Evolutionary conservation across 1,140 invertebrate genomes (phyloP).

Genomic region (Trichomalopsis sarcophagae): DNA sequence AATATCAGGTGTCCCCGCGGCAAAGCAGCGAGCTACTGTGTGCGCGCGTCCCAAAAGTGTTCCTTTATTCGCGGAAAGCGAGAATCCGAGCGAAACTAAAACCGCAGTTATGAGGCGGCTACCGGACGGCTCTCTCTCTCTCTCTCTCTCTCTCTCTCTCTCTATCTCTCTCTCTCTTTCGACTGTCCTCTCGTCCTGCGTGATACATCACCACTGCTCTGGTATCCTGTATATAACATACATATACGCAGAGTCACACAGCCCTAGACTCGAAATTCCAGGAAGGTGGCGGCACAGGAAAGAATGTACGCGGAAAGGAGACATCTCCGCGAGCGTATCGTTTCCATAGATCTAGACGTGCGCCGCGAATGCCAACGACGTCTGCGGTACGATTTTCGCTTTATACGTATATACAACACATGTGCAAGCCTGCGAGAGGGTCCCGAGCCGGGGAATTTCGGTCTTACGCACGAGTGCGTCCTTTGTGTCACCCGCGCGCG

Average conservation of each 20-base stretch:
- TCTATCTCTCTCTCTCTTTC: too few relatives aligned
- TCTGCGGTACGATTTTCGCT: constrained; percentile 3
- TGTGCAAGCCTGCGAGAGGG: background rate
- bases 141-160: background rate
- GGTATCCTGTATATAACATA: background rate
- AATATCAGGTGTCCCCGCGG: constrained; percentile 30
- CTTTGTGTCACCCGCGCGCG: constrained; percentile 43
- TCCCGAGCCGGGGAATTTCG: constrained; percentile 29
- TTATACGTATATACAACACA: background rate
- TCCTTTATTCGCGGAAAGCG: background rate
- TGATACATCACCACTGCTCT: constrained; percentile 18
- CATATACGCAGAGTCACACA: background rate
- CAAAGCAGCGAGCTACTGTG: constrained; percentile 5
- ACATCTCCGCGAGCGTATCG: constrained; percentile 31
- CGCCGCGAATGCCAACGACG: constrained; percentile 1
- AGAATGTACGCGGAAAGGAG: background rate
- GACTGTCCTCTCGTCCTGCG: too few relatives aligned
- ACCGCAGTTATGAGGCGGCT: constrained; percentile 3
- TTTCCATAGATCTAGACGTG: constrained; percentile 8
- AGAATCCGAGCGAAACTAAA: constrained; percentile 19
- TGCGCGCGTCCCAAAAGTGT: background rate
- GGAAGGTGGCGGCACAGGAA: constrained; percentile 20
- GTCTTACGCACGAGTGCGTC: constrained; percentile 44
- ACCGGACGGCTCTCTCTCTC: background rate
- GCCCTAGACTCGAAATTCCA: constrained; percentile 10